Conservation (phyloP, 2,113 vertebrate species). For the Dasyurus viverrinus region DNA sequence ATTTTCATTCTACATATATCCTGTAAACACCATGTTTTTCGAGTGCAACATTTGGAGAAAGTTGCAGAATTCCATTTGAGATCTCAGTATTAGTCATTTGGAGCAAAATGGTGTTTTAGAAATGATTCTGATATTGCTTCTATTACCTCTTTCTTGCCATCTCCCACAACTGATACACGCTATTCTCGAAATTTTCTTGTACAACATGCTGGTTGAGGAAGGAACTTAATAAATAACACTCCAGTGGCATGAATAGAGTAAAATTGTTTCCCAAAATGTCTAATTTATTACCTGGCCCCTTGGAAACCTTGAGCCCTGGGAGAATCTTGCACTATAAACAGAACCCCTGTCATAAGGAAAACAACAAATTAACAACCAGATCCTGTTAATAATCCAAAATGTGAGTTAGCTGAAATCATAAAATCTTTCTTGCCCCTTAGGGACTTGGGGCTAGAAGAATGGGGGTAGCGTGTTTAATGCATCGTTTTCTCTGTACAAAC, state of each 20-base stretch:
- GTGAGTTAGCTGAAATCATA: conserved; percentile 4
- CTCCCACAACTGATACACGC: conserved; percentile 58
- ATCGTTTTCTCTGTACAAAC: conserved; percentile 36
- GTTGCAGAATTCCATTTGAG: conserved; percentile 62
- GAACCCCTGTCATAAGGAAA: conserved; percentile 45
- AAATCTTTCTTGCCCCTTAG: not conserved
- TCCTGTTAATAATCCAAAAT: conserved; percentile 30
- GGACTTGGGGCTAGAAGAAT: not conserved
- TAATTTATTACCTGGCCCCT: conserved; percentile 42
- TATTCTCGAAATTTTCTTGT: not conserved
- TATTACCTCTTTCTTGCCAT: conserved; percentile 45
- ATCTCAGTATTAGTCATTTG: conserved; percentile 65
- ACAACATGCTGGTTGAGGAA: conserved; percentile 53
- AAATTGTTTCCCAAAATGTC: conserved; percentile 42
- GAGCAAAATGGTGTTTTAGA: conserved; percentile 58
- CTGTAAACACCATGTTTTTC: conserved; percentile 66
- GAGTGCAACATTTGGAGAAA: conserved; percentile 57
- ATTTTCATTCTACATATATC: conserved; percentile 54
- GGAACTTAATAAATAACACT: conserved; percentile 60
- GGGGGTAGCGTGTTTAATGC: conserved; percentile 7
- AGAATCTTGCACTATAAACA: conserved; percentile 39
- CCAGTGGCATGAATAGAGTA: conserved; percentile 47
- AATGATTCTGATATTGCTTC: conserved; percentile 62
- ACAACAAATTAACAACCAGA: not conserved
- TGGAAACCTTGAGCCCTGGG: conserved; percentile 27